A percentile compares a stretch with the other conserved stretches of the same genome.
Conservation (phyloP, 2,797 vertebrate species). For the Fistularia commersonii region DNA sequence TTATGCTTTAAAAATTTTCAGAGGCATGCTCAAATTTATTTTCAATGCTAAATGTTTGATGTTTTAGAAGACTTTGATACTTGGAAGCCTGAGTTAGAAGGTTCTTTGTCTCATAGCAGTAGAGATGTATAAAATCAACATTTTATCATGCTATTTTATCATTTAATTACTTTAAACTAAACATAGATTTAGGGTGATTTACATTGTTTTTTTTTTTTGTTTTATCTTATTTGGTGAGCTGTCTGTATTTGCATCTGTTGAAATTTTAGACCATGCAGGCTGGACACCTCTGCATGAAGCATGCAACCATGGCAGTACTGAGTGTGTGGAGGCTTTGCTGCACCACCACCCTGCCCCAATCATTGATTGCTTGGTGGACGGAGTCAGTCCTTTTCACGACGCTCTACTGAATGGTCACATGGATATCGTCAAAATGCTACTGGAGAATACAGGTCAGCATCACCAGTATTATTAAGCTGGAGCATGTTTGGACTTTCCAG, state of each 20-base stretch:
- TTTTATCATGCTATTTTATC: neutral
- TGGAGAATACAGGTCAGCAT: conserved; percentile 75
- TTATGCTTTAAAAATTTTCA: too few species aligned
- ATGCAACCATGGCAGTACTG: conserved; percentile 92
- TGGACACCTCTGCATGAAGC: conserved; percentile 98
- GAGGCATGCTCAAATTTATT: too few species aligned
- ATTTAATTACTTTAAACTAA: neutral
- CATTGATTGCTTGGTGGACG: conserved; percentile 85
- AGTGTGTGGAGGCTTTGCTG: conserved; percentile 88
- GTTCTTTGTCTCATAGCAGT: neutral
- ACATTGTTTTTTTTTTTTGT: neutral
- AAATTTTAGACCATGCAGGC: conserved; percentile 88
- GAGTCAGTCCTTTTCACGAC: conserved; percentile 92
- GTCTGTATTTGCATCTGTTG: conserved; percentile 29
- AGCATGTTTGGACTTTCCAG: too few species aligned
- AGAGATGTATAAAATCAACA: neutral
- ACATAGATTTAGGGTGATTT: neutral
- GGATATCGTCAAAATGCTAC: conserved; percentile 88
- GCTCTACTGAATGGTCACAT: conserved; percentile 86
- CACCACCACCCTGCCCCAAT: conserved; percentile 82
- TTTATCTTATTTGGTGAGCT: neutral
- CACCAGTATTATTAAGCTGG: neutral
- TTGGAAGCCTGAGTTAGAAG: neutral
- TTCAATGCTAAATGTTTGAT: neutral
- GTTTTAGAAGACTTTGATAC: too few species aligned